Evolutionary conservation across 2,888 invertebrate genomes (phyloP).

Genomic region (Sphaerophoria taeniata): DNA sequence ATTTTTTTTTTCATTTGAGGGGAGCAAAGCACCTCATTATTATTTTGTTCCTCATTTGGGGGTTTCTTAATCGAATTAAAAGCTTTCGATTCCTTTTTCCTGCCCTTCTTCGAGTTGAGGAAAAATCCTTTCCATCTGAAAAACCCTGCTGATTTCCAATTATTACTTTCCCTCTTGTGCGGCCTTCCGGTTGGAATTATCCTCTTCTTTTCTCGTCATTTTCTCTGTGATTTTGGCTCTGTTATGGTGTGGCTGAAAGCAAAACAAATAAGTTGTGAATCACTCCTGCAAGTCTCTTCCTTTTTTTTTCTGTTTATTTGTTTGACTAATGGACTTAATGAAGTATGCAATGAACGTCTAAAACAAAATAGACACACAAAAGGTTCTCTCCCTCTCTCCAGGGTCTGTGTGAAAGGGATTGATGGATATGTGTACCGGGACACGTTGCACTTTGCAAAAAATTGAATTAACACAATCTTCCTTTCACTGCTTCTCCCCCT

Average conservation of each 20-base stretch:
- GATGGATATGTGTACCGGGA: not conserved
- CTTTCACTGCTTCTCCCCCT: not conserved
- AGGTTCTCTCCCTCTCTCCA: not conserved
- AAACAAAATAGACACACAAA: constrained; percentile 39
- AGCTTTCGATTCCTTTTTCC: constrained; percentile 3
- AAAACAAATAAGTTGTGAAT: constrained; percentile 64
- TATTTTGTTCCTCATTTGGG: not conserved
- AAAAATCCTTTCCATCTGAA: constrained; percentile 20
- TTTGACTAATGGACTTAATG: constrained; percentile 75
- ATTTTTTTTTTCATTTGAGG: constrained; percentile 14
- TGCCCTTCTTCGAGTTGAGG: not conserved
- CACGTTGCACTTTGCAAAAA: constrained; percentile 24
- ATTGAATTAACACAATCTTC: constrained; percentile 20
- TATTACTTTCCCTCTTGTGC: constrained; percentile 54
- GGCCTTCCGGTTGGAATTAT: constrained; percentile 38
- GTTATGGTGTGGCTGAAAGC: constrained; percentile 7
- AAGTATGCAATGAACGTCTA: constrained; percentile 66
- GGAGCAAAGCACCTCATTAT: constrained; percentile 29
- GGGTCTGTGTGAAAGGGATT: not conserved
- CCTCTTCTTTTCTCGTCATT: constrained; percentile 32
- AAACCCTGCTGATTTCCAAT: constrained; percentile 71
- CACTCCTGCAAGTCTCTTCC: constrained; percentile 48
- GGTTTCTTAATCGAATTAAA: constrained; percentile 60
- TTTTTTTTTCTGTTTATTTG: constrained; percentile 59
- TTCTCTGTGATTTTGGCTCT: not conserved